Evolutionary conservation across 2,888 invertebrate species (phyloP), one percentile per base, ranked within the genome.

Genomic region (Teleogryllus oceanicus): DNA sequence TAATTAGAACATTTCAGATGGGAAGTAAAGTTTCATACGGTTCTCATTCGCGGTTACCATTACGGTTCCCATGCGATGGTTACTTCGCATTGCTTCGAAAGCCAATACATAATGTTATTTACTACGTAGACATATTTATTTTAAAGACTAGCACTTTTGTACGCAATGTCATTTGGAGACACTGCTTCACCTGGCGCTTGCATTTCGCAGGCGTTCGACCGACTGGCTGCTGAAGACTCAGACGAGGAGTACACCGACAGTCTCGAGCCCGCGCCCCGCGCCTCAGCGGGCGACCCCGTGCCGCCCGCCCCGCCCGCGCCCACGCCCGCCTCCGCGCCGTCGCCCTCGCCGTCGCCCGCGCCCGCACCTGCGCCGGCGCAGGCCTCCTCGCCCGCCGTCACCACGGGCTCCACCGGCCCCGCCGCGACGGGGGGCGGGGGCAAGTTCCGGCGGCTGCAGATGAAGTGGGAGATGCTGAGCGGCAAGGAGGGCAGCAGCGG

Each of bases 401-500:
- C 82, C 75, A 82, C 81, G 75, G 82, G 82, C 76, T 83, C 82
- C 62, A 82, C 83, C 62, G 37, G 37, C 8, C 4, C 37, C 37
- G 37, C 37, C 37, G 16, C 62, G 13, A 3, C 16, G 16, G 77
- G 80, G 78, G 49, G 84, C 5, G 91, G 91, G 24, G 90, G 91
- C 81, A 92, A 93, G 85, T 95, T 94, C 88, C 90, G 92, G 37
- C 90, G 92, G 82, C 87, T 95, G 81, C 94, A 94, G 85, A 91
- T 93, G 85, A 93, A 93, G 85, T 95, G 95, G 95, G 94, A 95
- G 85, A 90, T 93, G 88, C 89, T 94, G 83, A 92, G 92, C 83
- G 89, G 89, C 16, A 88, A 89, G 78, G 89, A 51, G 20, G 77
- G 78, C 20, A 37, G 51, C 50, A 24, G 21, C 21, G 49, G 51